Conservation (phyloP, 2,888 invertebrate species). For the Diabrotica balteata region DNA sequence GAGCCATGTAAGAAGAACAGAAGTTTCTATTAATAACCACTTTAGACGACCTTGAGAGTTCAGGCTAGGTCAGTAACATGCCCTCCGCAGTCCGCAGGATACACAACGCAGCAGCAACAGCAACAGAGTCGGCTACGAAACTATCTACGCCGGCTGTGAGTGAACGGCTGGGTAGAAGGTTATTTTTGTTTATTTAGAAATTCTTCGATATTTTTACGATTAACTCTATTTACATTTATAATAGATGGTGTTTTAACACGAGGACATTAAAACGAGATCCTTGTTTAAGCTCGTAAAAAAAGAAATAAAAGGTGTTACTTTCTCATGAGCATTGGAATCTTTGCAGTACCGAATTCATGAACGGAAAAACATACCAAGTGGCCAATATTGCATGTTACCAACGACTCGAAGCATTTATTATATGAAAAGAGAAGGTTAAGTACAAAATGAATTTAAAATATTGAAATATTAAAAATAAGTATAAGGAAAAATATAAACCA, state of each 20-base stretch:
- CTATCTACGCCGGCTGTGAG: background rate
- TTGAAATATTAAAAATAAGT: no score
- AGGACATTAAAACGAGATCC: background rate
- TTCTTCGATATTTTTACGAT: background rate
- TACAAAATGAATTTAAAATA: no score
- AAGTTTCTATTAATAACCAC: conserved; percentile 44
- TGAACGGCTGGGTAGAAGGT: background rate
- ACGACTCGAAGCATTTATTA: no score
- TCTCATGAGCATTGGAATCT: no score
- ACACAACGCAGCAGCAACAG: conserved; percentile 1
- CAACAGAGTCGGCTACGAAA: no score
- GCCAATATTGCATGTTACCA: no score
- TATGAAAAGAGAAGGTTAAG: no score
- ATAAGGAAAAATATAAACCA: no score
- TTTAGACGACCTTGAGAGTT: conserved; percentile 53
- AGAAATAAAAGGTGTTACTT: no score
- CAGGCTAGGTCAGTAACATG: conserved; percentile 53
- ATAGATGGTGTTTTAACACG: background rate
- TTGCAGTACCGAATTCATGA: no score
- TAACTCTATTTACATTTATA: background rate
- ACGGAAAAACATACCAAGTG: no score
- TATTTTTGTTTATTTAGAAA: background rate
- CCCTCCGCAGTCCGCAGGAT: conserved; percentile 27
- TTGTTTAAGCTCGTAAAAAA: no score
- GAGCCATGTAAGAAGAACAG: conserved; percentile 10